phyloP scores from a whole-genome alignment of 2,113 vertebrate species.

The Urocitellus parryii region DNA sequence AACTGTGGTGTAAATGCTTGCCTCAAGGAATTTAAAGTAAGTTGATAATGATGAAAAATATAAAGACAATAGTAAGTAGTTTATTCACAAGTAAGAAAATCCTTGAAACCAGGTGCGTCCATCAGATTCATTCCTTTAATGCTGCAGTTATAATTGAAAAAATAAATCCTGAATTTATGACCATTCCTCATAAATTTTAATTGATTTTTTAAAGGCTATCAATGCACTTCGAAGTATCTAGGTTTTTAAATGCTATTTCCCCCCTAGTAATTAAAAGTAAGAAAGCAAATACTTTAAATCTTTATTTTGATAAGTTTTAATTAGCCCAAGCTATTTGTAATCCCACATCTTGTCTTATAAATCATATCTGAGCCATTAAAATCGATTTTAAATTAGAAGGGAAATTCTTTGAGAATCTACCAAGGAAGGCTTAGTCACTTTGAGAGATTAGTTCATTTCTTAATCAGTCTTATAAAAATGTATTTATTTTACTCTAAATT shows the following conservation, averaged over 20 bases:
- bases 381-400: conserved; percentile 68
- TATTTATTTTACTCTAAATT: conserved; percentile 59
- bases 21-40: conserved; percentile 26
- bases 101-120: conserved; percentile 41
- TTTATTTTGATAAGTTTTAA: conserved; percentile 87
- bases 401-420: conserved; percentile 45
- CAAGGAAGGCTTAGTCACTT: conserved; percentile 23
- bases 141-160: conserved; percentile 73
- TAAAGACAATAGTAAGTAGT: neutral
- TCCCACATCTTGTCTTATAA: conserved; percentile 82
- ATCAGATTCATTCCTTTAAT: conserved; percentile 66
- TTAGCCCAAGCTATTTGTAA: conserved; percentile 83
- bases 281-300: conserved; percentile 84
- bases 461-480: neutral
- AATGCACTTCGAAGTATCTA: conserved; percentile 80
- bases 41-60: neutral
- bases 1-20: neutral
- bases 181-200: conserved; percentile 82
- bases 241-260: conserved; percentile 82
- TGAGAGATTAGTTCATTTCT: conserved; percentile 58
- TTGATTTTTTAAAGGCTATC: conserved; percentile 83
- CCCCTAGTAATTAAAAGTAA: conserved; percentile 76
- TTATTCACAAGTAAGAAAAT: conserved; percentile 45
- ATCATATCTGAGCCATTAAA: conserved; percentile 79
- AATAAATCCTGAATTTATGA: conserved; percentile 69